Percentiles rank a stretch among this genome's conserved stretches.
phyloP scores from a whole-genome alignment of 2,797 vertebrate species.

The Halcyon badia region DNA sequence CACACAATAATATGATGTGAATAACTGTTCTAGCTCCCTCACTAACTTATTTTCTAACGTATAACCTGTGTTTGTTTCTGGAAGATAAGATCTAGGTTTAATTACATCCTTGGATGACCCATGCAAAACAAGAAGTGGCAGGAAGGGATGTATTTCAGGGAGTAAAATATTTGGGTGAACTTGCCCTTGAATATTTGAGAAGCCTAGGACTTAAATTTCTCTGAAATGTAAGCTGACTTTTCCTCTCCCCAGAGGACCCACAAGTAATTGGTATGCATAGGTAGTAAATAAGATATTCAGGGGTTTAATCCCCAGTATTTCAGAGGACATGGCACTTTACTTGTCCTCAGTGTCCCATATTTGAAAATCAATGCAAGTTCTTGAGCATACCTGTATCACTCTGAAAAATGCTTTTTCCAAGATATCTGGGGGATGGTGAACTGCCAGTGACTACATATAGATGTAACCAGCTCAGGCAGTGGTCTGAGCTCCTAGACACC shows the following conservation, averaged over 20 bases:
- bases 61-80: not conserved
- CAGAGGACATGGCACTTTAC: not conserved
- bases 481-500: not conserved
- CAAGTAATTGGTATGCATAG: not conserved
- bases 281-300: not conserved
- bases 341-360: not conserved
- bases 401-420: not conserved
- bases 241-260: not conserved
- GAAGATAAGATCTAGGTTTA: not conserved
- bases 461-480: not conserved
- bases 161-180: constrained; percentile 1
- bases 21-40: not conserved
- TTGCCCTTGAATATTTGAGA: constrained; percentile 18
- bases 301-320: not conserved
- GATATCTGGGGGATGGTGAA: not conserved
- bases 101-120: not conserved
- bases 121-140: not conserved
- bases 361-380: not conserved
- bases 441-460: not conserved
- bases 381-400: not conserved
- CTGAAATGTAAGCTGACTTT: not conserved
- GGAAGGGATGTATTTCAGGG: not conserved
- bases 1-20: not conserved
- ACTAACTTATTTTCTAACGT: not conserved
- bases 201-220: not conserved